phyloP scores from a whole-genome alignment of 1,140 invertebrate genomes.

The Philopotamus ludificatus region DNA sequence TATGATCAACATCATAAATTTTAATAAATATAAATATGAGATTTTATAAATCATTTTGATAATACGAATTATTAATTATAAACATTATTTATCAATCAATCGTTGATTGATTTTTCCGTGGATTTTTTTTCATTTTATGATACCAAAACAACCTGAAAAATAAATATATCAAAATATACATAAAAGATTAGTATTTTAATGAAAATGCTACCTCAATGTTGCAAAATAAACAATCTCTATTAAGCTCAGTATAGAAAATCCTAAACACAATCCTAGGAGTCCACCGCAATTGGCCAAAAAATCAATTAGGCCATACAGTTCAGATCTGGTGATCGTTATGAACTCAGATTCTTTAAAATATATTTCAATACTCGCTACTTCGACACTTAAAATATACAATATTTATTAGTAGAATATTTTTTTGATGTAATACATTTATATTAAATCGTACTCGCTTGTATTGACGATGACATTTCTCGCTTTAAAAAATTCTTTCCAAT shows the following conservation, averaged over 20 bases:
- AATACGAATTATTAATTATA: no score
- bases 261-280: conserved; percentile 45
- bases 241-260: conserved; percentile 46
- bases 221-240: conserved; percentile 48
- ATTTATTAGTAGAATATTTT: no score
- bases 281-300: conserved; percentile 47
- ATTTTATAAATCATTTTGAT: no score
- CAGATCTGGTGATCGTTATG: conserved; percentile 43
- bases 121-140: no score
- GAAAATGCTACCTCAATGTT: background rate
- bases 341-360: conserved; percentile 46
- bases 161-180: background rate
- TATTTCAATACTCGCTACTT: conserved; percentile 31
- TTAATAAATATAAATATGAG: no score
- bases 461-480: background rate
- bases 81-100: no score
- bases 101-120: no score
- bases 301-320: conserved; percentile 45
- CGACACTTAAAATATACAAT: no score
- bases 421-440: no score
- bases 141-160: background rate
- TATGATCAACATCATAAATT: no score
- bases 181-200: background rate
- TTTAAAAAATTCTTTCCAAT: conserved; percentile 48
- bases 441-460: background rate